Evolutionary conservation across 2,888 invertebrate genomes (phyloP).

Genomic region (Callinectes sapidus): DNA sequence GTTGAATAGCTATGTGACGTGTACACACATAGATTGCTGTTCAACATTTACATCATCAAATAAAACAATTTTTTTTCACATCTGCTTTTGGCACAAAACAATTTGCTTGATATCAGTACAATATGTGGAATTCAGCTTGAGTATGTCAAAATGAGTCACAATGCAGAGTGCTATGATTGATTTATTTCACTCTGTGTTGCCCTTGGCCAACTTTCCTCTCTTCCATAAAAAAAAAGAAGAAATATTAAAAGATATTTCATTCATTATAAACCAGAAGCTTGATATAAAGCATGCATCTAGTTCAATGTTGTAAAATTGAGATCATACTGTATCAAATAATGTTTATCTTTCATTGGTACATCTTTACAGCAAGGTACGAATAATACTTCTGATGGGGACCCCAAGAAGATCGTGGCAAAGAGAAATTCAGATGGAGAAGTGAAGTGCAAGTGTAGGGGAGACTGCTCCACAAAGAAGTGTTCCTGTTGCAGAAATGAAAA

Average conservation of each 20-base stretch:
- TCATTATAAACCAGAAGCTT: not conserved
- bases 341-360: not conserved
- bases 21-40: not conserved
- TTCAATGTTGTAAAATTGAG: not conserved
- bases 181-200: too few species aligned
- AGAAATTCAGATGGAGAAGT: constrained; percentile 52
- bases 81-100: too few species aligned
- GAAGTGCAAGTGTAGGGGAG: constrained; percentile 64
- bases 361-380: not conserved
- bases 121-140: too few species aligned
- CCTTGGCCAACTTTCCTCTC: too few species aligned
- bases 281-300: not conserved
- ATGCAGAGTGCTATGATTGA: too few species aligned
- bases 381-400: not conserved
- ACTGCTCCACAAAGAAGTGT: constrained; percentile 61
- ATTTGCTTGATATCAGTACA: too few species aligned
- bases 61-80: too few species aligned
- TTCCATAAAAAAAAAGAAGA: too few species aligned
- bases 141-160: too few species aligned
- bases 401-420: constrained; percentile 16
- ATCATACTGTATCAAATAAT: not conserved
- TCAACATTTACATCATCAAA: too few species aligned
- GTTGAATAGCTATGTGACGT: not conserved
- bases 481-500: constrained; percentile 54
- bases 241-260: too few species aligned